Base-by-base conservation (phyloP, 2,888 invertebrate genomes). In the Isotomurus palustris region DNA sequence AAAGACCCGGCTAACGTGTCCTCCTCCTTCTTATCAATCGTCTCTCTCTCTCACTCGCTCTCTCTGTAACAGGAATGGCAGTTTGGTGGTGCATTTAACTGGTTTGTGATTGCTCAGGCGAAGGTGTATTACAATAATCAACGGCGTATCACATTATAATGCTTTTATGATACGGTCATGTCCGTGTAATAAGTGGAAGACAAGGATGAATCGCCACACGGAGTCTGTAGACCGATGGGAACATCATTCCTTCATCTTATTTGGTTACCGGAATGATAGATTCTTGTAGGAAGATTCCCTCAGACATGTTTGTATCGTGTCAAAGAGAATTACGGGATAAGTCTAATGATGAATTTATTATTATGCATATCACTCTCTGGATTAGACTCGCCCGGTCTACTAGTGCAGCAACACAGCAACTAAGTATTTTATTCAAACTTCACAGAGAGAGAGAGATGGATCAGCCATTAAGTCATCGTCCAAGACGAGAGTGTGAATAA, bases 291-390 rank as follows among this genome's bases (percentile, higher is more conserved):
- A n/a, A n/a, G n/a, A n/a, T n/a, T n/a, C n/a, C n/a, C n/a, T n/a
- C n/a, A n/a, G 43, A 19, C 21, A 19, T 43, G 43, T 43, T 43
- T 43, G 43, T 14, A 19, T 22, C 17, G 24, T 43, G 54, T 54
- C 54, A 48, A 48, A 36, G 12, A 28, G 48, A 54, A 44, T 54
- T 54, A 54, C 54, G 54, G 54, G 36, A 54, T 47, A 54, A 48
- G 36, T 24, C 54, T 48, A 54, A 54, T 54, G 54, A 54, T 54
- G 38, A 54, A 54, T 54, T 54, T 54, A 54, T 54, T 43, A 43
- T 24, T 48, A 48, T 53, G 48, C 54, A 54, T 48, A 54, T 54
- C 47, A 54, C 25, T 36, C n/a, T n/a, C 21, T 5, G 35, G 35
- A 53, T 53, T 53, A 47, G 47, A 27, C 48, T 48, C 48, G 54